Evolutionary conservation across 2,797 vertebrate genomes (phyloP).

Genomic region (Gallirallus australis): DNA sequence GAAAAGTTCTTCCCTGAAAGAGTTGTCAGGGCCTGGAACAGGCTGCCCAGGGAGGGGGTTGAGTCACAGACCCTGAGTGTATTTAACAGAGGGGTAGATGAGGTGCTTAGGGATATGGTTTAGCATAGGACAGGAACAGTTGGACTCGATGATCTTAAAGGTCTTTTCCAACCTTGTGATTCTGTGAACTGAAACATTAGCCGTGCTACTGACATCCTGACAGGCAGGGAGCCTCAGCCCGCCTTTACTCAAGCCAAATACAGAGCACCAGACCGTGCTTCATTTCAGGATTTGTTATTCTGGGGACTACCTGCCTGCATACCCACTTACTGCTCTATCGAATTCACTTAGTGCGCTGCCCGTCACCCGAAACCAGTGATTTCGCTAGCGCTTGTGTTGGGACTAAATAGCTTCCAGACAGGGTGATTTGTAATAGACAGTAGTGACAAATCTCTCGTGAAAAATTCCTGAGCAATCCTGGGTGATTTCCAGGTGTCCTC

Average conservation of each 20-base stretch:
- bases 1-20: too few species aligned
- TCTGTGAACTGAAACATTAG: neutral
- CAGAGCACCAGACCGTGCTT: neutral
- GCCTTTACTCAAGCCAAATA: neutral
- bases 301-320: neutral
- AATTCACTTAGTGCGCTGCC: neutral
- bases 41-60: too few species aligned
- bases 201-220: neutral
- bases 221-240: neutral
- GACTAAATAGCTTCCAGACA: neutral
- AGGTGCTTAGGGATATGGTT: too few species aligned
- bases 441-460: neutral
- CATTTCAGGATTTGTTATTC: neutral
- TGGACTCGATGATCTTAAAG: too few species aligned
- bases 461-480: constrained; percentile 39
- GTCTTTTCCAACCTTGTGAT: too few species aligned
- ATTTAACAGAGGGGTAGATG: too few species aligned
- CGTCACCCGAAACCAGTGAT: neutral
- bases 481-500: constrained; percentile 17
- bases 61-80: too few species aligned
- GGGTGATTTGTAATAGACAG: neutral
- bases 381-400: neutral
- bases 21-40: too few species aligned
- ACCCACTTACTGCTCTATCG: neutral
- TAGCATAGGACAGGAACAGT: too few species aligned